Conservation (phyloP, 2,888 invertebrate genomes). For the Ophraella communa region DNA sequence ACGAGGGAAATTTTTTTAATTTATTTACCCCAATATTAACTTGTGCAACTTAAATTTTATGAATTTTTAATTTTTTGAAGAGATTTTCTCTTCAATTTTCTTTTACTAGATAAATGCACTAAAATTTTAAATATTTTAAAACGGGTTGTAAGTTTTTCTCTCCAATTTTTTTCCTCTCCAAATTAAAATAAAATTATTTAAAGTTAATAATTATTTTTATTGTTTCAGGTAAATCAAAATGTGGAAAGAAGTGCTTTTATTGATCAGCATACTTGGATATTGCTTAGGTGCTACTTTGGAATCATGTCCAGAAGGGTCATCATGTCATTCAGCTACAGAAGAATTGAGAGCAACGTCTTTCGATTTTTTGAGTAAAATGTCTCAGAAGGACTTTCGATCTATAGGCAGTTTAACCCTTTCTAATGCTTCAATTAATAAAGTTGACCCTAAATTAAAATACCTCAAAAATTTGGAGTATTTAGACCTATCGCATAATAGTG, state of each 20-base stretch:
- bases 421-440: constrained; percentile 46
- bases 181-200: no score
- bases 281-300: constrained; percentile 49
- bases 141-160: no score
- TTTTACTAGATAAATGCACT: no score
- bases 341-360: constrained; percentile 74
- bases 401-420: constrained; percentile 50
- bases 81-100: no score
- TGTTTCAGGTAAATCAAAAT: constrained; percentile 44
- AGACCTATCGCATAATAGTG: constrained; percentile 52
- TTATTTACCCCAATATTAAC: no score
- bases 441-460: constrained; percentile 53
- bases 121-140: no score
- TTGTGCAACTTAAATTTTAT: no score
- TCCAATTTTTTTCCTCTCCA: no score
- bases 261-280: constrained; percentile 35
- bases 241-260: constrained; percentile 40
- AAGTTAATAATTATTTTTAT: constrained; percentile 27
- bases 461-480: constrained; percentile 51
- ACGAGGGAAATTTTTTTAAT: no score
- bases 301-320: constrained; percentile 64
- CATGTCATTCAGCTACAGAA: constrained; percentile 69
- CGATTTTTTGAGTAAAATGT: constrained; percentile 74
- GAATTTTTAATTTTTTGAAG: no score
- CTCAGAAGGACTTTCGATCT: constrained; percentile 48